Conservation (phyloP, 2,797 vertebrate species). For the Steatocranus sp. region DNA sequence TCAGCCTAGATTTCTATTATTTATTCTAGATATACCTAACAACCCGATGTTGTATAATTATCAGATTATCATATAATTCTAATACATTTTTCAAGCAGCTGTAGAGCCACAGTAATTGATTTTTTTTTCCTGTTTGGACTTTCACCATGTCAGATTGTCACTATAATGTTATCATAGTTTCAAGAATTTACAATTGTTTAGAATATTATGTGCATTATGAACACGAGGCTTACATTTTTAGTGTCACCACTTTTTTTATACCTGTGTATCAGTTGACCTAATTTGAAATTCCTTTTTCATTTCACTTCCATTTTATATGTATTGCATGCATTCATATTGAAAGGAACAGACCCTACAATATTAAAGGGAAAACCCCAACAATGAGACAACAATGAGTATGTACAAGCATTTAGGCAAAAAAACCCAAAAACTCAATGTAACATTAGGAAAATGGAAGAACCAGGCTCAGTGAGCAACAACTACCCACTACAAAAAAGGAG, state of each 20-base stretch:
- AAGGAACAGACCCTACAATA: background rate
- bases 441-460: background rate
- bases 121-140: background rate
- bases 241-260: background rate
- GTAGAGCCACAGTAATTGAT: rapidly evolving
- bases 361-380: background rate
- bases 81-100: rapidly evolving
- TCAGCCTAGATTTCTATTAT: background rate
- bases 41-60: background rate
- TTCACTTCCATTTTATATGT: background rate
- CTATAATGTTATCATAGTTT: background rate
- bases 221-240: background rate
- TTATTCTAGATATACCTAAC: background rate
- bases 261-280: background rate
- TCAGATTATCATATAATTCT: background rate
- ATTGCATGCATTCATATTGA: background rate
- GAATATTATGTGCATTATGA: background rate
- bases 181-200: background rate
- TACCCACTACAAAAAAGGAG: background rate
- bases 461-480: background rate
- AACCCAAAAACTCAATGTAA: background rate
- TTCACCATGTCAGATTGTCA: background rate
- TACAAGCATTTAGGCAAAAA: background rate
- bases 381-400: rapidly evolving
- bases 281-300: background rate